These are phyloP conservation scores for Chrysocyon brachyurus DNA, from an alignment of 2,797 vertebrate genomes.

Conservation along the genomic window DNA sequence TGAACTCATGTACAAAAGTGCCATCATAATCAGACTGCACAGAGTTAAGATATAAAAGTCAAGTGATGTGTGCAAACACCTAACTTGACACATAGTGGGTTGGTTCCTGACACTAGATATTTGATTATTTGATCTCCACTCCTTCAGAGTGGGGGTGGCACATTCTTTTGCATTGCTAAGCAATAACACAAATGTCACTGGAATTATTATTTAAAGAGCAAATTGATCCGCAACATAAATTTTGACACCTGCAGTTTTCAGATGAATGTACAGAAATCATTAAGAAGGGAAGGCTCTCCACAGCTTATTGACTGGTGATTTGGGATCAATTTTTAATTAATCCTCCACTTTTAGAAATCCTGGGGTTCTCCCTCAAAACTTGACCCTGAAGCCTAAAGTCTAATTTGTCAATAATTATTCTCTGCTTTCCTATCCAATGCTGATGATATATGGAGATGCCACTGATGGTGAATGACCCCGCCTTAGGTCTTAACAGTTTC, in stretches of 20 bases:
- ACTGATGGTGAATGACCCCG: neutral
- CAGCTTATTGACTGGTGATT: neutral
- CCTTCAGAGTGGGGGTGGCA: neutral
- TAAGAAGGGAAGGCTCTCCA: neutral
- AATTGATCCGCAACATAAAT: neutral
- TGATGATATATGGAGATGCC: accelerated
- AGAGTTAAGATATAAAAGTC: neutral
- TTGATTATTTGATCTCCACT: neutral
- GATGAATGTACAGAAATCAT: neutral
- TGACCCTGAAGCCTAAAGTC: neutral
- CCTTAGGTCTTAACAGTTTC: accelerated
- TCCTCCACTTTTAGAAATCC: neutral
- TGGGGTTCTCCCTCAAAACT: neutral
- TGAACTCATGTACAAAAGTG: neutral
- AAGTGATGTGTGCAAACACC: neutral
- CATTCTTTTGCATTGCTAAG: neutral
- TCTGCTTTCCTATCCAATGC: neutral
- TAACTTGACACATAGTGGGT: neutral
- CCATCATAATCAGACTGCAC: neutral
- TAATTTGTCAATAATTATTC: neutral
- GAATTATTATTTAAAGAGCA: slow-evolving; percentile 45
- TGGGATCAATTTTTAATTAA: slow-evolving; percentile 61
- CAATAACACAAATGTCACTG: neutral
- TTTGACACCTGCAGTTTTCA: neutral
- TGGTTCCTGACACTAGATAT: neutral